Percentiles rank a stretch among this genome's conserved stretches.
phyloP scores from a whole-genome alignment of 2,888 invertebrate species.

The Dolomedes plantarius region DNA sequence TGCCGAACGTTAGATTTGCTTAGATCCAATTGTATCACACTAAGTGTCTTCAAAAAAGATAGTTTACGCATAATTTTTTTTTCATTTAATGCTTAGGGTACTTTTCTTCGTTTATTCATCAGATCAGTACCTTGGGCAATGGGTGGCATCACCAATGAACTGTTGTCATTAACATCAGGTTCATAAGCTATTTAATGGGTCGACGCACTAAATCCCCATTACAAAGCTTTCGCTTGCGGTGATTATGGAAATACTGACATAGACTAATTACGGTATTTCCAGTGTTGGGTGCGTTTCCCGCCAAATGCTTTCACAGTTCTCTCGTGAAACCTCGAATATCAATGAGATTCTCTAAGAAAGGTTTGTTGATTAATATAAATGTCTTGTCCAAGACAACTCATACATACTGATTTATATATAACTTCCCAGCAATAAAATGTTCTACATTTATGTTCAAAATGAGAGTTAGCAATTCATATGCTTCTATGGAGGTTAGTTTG shows the following conservation, averaged over 20 bases:
- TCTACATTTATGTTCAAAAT: no score
- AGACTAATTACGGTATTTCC: constrained; percentile 7
- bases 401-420: no score
- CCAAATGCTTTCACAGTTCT: not conserved
- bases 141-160: constrained; percentile 31
- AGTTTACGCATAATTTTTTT: not conserved
- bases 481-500: no score
- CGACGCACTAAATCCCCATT: constrained; percentile 28
- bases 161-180: constrained; percentile 23
- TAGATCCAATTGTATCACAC: not conserved
- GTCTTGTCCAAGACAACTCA: no score
- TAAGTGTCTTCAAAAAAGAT: not conserved
- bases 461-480: no score
- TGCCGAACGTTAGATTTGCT: constrained; percentile 17
- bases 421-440: no score
- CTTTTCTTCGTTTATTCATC: constrained; percentile 28
- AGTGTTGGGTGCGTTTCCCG: not conserved
- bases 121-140: constrained; percentile 23
- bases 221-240: constrained; percentile 22
- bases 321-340: not conserved
- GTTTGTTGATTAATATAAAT: not conserved
- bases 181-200: constrained; percentile 20
- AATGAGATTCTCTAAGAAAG: not conserved
- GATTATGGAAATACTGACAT: constrained; percentile 19
- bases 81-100: not conserved